Conservation (phyloP, 2,888 invertebrate genomes). For the Anthophora plumipes region DNA sequence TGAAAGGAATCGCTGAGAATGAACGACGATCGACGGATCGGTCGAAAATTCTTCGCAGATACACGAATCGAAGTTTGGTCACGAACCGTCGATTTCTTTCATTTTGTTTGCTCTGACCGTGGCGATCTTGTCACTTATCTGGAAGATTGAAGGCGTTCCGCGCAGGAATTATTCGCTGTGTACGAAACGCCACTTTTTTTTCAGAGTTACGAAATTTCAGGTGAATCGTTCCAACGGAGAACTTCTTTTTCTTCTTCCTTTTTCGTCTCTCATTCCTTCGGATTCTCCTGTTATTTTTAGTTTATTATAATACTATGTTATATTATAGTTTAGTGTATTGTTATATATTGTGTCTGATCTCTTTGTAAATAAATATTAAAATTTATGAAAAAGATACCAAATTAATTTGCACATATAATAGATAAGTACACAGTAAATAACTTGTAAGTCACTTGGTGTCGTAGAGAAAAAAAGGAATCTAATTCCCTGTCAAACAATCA, state of each 20-base stretch:
- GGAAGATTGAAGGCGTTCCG: neutral
- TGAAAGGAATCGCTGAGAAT: conserved; percentile 44
- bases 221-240: neutral
- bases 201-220: neutral
- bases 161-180: neutral
- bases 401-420: too few relatives aligned
- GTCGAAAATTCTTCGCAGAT: conserved; percentile 18
- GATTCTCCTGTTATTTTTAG: too few relatives aligned
- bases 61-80: conserved; percentile 41
- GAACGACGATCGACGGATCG: conserved; percentile 20
- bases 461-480: too few relatives aligned
- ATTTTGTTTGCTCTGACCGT: conserved; percentile 11
- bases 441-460: too few relatives aligned
- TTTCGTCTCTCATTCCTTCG: too few relatives aligned
- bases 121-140: conserved; percentile 9
- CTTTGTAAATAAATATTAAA: too few relatives aligned
- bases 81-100: conserved; percentile 45
- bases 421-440: too few relatives aligned
- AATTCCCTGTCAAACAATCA: too few relatives aligned
- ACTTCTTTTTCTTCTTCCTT: neutral
- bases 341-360: too few relatives aligned
- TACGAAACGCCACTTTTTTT: neutral
- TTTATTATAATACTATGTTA: too few relatives aligned
- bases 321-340: too few relatives aligned
- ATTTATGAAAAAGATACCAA: too few relatives aligned